Percentiles rank a stretch among this genome's conserved stretches.
Evolutionary conservation across 2,113 vertebrate species (phyloP).

Genomic region (Ammodytes dubius): DNA sequence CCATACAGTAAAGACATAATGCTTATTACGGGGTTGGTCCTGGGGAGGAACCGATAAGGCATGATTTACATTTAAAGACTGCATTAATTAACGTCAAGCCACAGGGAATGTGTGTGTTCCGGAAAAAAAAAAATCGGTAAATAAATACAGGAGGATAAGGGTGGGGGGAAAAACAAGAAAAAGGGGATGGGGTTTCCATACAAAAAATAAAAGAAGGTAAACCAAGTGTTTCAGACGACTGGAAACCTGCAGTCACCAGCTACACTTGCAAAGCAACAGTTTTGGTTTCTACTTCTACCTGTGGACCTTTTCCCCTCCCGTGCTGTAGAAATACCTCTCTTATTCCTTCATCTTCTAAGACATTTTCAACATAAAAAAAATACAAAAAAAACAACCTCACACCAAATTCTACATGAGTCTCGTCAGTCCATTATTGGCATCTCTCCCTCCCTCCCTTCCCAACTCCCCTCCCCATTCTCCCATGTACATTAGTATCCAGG

Average conservation of each 20-base stretch:
- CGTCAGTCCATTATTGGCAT: conserved; percentile 22
- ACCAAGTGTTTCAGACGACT: conserved; percentile 74
- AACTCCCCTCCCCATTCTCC: neutral
- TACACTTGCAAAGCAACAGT: conserved; percentile 64
- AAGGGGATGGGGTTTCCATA: conserved; percentile 23
- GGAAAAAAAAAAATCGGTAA: conserved; percentile 41
- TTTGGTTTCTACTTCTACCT: conserved; percentile 69
- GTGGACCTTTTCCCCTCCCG: conserved; percentile 9
- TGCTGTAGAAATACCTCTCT: conserved; percentile 47
- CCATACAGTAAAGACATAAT: conserved; percentile 65
- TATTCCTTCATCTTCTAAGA: conserved; percentile 55
- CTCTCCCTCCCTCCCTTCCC: too few species aligned
- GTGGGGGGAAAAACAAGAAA: neutral
- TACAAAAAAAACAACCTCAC: conserved; percentile 45
- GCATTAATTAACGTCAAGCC: conserved; percentile 63
- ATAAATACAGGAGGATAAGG: conserved; percentile 74
- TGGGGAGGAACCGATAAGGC: conserved; percentile 70
- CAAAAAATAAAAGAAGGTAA: conserved; percentile 27
- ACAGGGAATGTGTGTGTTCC: conserved; percentile 79
- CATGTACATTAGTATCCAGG: neutral
- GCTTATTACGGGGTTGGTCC: conserved; percentile 55
- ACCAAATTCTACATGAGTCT: conserved; percentile 32
- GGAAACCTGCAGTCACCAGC: conserved; percentile 86
- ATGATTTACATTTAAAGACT: conserved; percentile 70
- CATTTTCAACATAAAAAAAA: conserved; percentile 45